Conservation (phyloP, 2,797 vertebrate species). For the Helarctos malayanus region DNA sequence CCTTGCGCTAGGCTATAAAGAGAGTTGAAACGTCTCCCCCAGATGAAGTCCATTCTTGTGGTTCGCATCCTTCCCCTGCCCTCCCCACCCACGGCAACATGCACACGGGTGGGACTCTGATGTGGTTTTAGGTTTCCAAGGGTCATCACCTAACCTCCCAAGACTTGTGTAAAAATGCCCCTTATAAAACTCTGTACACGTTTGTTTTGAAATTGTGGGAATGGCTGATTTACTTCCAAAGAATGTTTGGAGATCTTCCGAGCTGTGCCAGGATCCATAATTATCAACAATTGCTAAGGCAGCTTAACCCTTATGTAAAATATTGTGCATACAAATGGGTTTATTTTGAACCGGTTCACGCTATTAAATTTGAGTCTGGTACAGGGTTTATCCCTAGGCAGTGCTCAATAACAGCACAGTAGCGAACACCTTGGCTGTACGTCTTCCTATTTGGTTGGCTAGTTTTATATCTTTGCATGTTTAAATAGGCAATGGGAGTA, state of each 20-base stretch:
- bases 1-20: neutral
- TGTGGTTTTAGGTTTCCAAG: constrained; percentile 36
- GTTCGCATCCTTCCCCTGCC: neutral
- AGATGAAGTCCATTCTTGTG: constrained; percentile 27
- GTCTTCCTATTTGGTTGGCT: constrained; percentile 81
- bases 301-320: constrained; percentile 69
- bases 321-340: constrained; percentile 76
- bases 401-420: constrained; percentile 29
- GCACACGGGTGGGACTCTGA: neutral
- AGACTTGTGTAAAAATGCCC: constrained; percentile 33
- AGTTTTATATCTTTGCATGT: constrained; percentile 74
- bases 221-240: constrained; percentile 63
- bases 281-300: constrained; percentile 70
- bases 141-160: constrained; percentile 31
- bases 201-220: constrained; percentile 58
- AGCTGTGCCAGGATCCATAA: constrained; percentile 64
- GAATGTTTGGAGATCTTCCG: constrained; percentile 59
- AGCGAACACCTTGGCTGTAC: constrained; percentile 70
- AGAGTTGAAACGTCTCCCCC: constrained; percentile 28
- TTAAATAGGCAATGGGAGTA: constrained; percentile 69
- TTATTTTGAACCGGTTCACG: constrained; percentile 77
- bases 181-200: constrained; percentile 40
- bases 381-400: constrained; percentile 63
- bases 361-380: constrained; percentile 69
- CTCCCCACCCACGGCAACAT: neutral